Base-by-base conservation (phyloP, 1,140 invertebrate genomes). In the Copidosoma floridanum region DNA sequence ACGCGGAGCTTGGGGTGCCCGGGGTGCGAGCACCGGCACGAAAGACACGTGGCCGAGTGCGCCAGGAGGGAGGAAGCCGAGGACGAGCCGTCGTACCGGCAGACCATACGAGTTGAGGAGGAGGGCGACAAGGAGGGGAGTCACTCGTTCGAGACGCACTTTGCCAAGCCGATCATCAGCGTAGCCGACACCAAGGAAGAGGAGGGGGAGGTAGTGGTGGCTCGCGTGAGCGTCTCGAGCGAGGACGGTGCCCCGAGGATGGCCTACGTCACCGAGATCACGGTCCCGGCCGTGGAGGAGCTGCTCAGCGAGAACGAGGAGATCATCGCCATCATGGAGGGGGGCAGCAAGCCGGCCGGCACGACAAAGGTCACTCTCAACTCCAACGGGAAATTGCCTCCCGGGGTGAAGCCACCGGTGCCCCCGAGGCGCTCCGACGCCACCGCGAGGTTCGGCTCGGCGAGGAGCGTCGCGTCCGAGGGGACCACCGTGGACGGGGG, bases 231-330 rank as follows among this genome's bases (percentile, higher is more conserved):
- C 76, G 79, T 0, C 77, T 80, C 6, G 68, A 79, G 56, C 78
- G 77, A 11, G 50, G 50, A 48, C 67, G 0, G 50, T 61, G 0
- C 57, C 67, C 1, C 71, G n/a, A 79, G 76, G 24, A 73, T 76
- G 68, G 81, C 79, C 0, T 82, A 82, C 47, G 76, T 82, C 2
- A 83, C 81, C 1, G 81, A 83, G 57, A 82, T 83, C 18, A 81
- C 81, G 40, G 80, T 83, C 0, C 75, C 74, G 18, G 47, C 12
- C 12, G 69, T 63, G 24, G 64, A 40, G n/a, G 65, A 69, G 1
- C 38, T 18, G 12, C 12, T 21, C 2, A 66, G 50, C 2, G 69
- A 71, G n/a, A 63, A 46, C 24, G 68, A 67, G 1, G 72, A 76
- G 11, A 57, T 61, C n/a, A 57, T 66, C 14, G 57, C 63, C 11